Evolutionary conservation across 2,113 vertebrate genomes (phyloP).

Genomic region (Macquaria australasica): DNA sequence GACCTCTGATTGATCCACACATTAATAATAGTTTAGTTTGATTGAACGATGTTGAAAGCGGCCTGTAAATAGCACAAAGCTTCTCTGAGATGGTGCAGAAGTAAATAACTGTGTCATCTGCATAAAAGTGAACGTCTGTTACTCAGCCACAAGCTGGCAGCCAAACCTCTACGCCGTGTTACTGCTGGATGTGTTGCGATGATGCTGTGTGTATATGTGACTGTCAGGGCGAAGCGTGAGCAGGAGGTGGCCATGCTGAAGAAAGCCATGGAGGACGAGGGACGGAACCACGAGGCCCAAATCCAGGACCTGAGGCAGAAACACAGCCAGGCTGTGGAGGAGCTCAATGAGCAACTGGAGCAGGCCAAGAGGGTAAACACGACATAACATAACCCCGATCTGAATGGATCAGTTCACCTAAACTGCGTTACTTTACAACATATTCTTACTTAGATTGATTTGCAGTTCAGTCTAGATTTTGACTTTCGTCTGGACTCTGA

Average conservation of each 20-base stretch:
- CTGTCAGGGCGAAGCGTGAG: constrained; percentile 91
- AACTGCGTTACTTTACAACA: no score
- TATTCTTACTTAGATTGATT: no score
- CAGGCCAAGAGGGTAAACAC: constrained; percentile 85
- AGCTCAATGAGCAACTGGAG: constrained; percentile 93
- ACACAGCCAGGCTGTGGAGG: constrained; percentile 91
- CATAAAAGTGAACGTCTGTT: background rate
- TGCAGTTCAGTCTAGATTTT: no score
- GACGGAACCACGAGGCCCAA: constrained; percentile 89
- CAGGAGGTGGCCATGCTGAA: constrained; percentile 94
- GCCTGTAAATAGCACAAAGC: background rate
- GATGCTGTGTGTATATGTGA: background rate
- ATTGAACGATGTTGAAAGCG: background rate
- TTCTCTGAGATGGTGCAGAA: background rate
- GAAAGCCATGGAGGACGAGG: constrained; percentile 93
- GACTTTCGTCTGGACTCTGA: no score
- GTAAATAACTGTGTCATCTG: constrained; percentile 19
- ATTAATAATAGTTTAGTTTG: no score
- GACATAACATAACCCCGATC: no score
- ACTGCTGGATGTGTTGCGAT: background rate
- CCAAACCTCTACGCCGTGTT: background rate
- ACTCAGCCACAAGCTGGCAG: no score
- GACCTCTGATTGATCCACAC: background rate
- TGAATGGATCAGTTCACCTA: no score
- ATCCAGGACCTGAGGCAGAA: constrained; percentile 95